Base-by-base conservation (phyloP, 1,140 invertebrate genomes). In the Aleiodes sp. region DNA sequence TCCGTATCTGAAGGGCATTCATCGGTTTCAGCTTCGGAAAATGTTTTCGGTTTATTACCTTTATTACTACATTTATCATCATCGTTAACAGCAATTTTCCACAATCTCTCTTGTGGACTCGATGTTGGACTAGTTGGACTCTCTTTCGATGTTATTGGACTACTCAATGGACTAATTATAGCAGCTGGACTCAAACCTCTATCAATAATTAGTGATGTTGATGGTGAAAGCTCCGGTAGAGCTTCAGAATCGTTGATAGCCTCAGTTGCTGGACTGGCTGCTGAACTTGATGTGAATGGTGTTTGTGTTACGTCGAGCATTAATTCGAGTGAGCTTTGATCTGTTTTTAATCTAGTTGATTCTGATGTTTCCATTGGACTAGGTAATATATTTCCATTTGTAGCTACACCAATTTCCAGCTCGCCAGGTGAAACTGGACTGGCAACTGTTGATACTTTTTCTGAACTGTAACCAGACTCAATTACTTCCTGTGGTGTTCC, bases 391-490 rank as follows among this genome's bases (percentile, higher is more conserved):
- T n/a, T n/a, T n/a, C n/a, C 57, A 43, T 39, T 70, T 33, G 31
- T 10, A 6, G 31, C 4, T 35, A 35, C 31, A 35, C 52, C 46
- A 21, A 61, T 66, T 29, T 12, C 19, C 28, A 29, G 29, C 31
- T 65, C 41, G 1, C 62, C 46, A 6, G 77, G 74, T 24, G 80
- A 79, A 19, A 87, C 85, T 0, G 89, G 88, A 80, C 88, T 90
- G 21, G 87, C 80, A 19, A 87, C 84, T 72, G 80, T 83, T 78
- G 80, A 88, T 75, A 70, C 84, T 76, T 92, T 92, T 73, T 92
- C 91, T 0, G 91, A 92, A 83, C 91, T 91, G 73, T 92, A 92
- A 1, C 91, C 90, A 1, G 90, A 91, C 73, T 92, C 91, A 69
- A 87, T 87, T n/a, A 87, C 76, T 72, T 88, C 88, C 16, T 75